These are phyloP conservation scores for Drymodes brunneopygia DNA, from an alignment of 2,113 vertebrate genomes.

Conservation along the genomic window DNA sequence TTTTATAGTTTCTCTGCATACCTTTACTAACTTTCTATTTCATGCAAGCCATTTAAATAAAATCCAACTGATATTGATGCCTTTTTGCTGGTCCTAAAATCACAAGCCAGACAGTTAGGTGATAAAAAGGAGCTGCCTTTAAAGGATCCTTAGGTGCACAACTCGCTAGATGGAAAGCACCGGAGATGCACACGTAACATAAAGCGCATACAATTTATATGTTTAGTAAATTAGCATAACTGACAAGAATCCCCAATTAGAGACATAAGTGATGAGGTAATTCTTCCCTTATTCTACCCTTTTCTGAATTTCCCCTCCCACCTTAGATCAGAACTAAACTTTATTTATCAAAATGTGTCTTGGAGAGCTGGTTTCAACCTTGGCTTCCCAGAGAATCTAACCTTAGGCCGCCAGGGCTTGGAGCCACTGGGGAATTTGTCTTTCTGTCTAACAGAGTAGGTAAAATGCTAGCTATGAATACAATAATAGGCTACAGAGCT, in stretches of 20 bases:
- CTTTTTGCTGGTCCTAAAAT: background rate
- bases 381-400: background rate
- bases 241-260: background rate
- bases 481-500: background rate
- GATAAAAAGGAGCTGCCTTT: background rate
- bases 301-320: background rate
- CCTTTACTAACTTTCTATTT: background rate
- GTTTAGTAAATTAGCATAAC: background rate
- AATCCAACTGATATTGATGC: no score
- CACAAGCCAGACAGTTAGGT: background rate
- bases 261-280: background rate
- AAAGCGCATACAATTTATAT: fast-evolving
- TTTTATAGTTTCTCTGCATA: background rate
- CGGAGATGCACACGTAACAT: fast-evolving
- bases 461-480: background rate
- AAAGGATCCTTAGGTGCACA: background rate
- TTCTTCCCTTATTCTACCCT: background rate
- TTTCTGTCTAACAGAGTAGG: background rate
- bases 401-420: background rate
- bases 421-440: background rate
- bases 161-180: fast-evolving
- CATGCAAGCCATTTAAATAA: background rate
- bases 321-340: background rate
- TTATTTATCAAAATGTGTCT: background rate
- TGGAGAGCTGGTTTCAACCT: fast-evolving